Conservation (phyloP, 2,113 vertebrate genomes). For the Cryptoleucopteryx plumbea region DNA sequence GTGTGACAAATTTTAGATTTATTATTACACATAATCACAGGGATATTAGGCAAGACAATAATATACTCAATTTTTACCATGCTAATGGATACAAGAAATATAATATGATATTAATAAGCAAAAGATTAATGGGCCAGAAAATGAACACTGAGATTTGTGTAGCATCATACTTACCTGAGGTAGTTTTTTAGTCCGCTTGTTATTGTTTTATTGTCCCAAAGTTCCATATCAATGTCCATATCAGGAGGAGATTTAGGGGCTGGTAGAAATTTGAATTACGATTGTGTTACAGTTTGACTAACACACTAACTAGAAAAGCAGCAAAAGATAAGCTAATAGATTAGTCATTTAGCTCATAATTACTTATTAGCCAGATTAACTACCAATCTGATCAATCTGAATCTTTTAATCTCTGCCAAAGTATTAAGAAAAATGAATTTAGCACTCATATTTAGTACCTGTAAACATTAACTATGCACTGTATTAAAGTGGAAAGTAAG, state of each 20-base stretch:
- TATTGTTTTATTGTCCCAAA: constrained; percentile 98
- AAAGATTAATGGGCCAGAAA: background rate
- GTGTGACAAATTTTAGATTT: background rate
- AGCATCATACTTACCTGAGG: constrained; percentile 85
- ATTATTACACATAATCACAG: background rate
- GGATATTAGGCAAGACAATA: background rate
- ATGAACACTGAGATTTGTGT: background rate
- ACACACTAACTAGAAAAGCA: background rate
- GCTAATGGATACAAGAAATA: background rate
- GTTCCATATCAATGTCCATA: constrained; percentile 90
- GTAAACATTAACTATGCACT: background rate
- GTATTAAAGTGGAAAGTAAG: background rate
- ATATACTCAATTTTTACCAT: background rate
- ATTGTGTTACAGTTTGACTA: background rate
- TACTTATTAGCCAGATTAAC: background rate
- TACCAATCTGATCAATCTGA: background rate
- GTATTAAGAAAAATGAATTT: background rate
- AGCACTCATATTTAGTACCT: background rate
- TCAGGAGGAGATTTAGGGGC: constrained; percentile 89
- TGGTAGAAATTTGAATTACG: constrained; percentile 59
- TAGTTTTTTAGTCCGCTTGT: constrained; percentile 98
- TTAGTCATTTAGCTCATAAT: background rate
- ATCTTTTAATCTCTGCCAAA: background rate
- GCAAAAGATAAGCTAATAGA: background rate
- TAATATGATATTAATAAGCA: background rate